phyloP scores from a whole-genome alignment of 2,113 vertebrate species.

The Cranoglanis bouderius region DNA sequence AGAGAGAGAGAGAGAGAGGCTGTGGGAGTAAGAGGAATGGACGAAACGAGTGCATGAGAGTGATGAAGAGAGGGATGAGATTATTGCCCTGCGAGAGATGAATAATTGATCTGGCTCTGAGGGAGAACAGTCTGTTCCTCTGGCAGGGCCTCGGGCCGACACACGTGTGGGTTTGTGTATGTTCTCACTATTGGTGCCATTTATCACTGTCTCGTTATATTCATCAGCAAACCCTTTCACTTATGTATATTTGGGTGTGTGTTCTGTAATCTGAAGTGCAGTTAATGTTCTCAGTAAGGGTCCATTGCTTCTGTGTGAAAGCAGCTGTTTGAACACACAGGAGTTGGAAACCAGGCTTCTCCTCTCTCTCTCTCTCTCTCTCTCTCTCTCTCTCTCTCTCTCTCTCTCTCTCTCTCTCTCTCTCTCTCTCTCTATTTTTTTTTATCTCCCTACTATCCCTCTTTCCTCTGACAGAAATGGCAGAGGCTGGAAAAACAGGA shows the following conservation, averaged over 20 bases:
- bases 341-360: constrained; percentile 6
- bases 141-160: constrained; percentile 26
- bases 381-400: too few species aligned
- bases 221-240: not conserved
- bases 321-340: constrained; percentile 38
- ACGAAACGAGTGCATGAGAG: constrained; percentile 14
- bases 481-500: constrained; percentile 18
- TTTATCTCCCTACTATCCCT: not conserved
- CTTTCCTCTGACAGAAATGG: constrained; percentile 35
- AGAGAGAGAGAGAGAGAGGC: not conserved
- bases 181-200: not conserved
- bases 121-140: constrained; percentile 59
- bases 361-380: too few species aligned
- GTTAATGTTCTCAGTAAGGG: constrained; percentile 50
- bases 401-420: too few species aligned
- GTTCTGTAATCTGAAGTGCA: constrained; percentile 54
- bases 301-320: constrained; percentile 26
- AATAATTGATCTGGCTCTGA: constrained; percentile 66
- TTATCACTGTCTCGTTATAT: not conserved
- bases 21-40: not conserved
- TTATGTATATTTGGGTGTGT: constrained; percentile 26
- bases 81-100: constrained; percentile 49
- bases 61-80: constrained; percentile 37
- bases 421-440: not conserved
- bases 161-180: constrained; percentile 7